phyloP scores from a whole-genome alignment of 2,113 vertebrate species.

The Grammomys dolichurus region DNA sequence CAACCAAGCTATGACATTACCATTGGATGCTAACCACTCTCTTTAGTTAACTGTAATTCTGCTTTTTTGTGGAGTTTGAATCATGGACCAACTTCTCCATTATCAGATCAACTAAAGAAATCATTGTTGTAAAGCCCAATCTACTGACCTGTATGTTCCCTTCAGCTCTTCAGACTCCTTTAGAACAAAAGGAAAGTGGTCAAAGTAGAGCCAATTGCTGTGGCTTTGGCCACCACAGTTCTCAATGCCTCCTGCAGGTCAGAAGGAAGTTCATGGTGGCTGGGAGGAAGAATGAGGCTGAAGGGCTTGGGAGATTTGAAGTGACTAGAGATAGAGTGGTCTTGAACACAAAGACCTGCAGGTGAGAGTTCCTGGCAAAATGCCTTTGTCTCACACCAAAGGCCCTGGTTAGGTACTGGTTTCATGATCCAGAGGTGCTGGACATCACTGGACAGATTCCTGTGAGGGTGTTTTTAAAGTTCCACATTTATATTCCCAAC shows the following conservation, averaged over 20 bases:
- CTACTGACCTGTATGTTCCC: neutral
- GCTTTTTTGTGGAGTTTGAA: conserved; percentile 38
- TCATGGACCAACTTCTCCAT: conserved; percentile 63
- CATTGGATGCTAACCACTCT: neutral
- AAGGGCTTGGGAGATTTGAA: neutral
- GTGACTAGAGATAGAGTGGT: neutral
- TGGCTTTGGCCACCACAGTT: neutral
- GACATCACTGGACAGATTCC: neutral
- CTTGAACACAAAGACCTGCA: neutral
- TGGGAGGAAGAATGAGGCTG: neutral
- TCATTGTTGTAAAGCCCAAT: conserved; percentile 13
- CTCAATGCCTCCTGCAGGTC: neutral
- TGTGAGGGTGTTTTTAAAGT: neutral
- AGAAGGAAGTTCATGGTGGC: neutral
- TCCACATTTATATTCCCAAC: conserved; percentile 37
- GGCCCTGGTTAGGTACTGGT: conserved; percentile 16
- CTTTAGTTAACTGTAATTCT: neutral
- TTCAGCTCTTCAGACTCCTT: neutral
- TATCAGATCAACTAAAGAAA: conserved; percentile 50
- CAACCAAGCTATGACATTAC: neutral
- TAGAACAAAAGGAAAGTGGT: conserved; percentile 23
- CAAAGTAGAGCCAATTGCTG: neutral
- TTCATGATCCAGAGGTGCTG: neutral
- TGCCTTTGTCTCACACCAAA: neutral
- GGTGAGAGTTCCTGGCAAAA: neutral